phyloP scores from a whole-genome alignment of 2,113 vertebrate genomes.

The Indicator maculatus region DNA sequence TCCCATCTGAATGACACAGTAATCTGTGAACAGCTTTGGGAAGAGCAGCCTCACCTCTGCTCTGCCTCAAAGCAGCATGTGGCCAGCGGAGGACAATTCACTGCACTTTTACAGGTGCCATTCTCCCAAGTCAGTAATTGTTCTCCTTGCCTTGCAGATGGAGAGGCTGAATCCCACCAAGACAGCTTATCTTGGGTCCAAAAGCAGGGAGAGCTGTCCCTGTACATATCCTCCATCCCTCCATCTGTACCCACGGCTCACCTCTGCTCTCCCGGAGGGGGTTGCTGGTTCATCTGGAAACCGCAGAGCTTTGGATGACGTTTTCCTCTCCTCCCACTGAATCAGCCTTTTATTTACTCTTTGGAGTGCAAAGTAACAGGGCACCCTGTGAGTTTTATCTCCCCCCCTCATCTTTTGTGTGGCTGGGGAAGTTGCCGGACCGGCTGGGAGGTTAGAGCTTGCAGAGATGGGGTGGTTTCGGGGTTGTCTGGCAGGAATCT shows the following conservation, averaged over 20 bases:
- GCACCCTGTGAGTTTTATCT: constrained; percentile 42
- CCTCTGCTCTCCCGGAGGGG: background rate
- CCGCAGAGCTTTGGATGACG: background rate
- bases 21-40: background rate
- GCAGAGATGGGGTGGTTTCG: constrained; percentile 13
- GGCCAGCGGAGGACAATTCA: background rate
- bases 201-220: background rate
- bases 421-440: background rate
- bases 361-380: constrained; percentile 60
- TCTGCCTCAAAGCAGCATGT: background rate
- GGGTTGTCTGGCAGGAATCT: constrained; percentile 35
- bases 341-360: constrained; percentile 58
- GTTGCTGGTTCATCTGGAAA: background rate
- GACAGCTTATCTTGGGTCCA: background rate
- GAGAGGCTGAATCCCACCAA: background rate
- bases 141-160: background rate
- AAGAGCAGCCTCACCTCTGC: background rate
- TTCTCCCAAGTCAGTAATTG: background rate
- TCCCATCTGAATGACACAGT: background rate
- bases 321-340: constrained; percentile 60
- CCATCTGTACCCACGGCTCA: background rate
- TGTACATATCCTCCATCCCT: background rate
- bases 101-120: background rate
- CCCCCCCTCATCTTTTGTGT: constrained; percentile 4
- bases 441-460: background rate